A percentile compares a stretch with the other conserved stretches of the same genome.
phyloP scores from a whole-genome alignment of 2,888 invertebrate genomes.

The Papilio protenor region DNA sequence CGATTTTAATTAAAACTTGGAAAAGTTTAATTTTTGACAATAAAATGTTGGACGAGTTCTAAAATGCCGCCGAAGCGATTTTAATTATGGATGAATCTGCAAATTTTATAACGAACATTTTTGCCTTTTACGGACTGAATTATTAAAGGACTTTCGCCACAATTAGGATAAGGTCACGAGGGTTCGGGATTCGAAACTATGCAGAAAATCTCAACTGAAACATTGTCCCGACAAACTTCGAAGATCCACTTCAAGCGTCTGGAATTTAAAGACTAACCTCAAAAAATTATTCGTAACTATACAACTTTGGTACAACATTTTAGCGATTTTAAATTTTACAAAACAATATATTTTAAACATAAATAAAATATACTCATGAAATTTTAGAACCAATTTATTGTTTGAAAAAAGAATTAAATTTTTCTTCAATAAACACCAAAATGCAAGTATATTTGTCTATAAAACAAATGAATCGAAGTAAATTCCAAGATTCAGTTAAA shows the following conservation, averaged over 20 bases:
- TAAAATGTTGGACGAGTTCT: slow-evolving; percentile 37
- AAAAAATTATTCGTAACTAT: slow-evolving; percentile 29
- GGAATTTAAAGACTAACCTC: slow-evolving; percentile 28
- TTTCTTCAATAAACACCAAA: not conserved
- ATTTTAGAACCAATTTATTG: not conserved
- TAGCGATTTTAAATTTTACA: not conserved
- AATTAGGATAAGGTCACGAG: slow-evolving; percentile 38
- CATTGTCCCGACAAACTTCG: slow-evolving; percentile 42
- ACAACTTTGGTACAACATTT: slow-evolving; percentile 7
- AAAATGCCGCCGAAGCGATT: slow-evolving; percentile 37
- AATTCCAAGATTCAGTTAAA: not conserved
- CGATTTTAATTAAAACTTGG: slow-evolving; percentile 43
- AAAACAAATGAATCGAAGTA: not conserved
- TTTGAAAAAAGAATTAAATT: not conserved
- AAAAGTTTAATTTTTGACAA: slow-evolving; percentile 42
- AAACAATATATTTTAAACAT: not conserved
- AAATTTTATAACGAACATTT: slow-evolving; percentile 41
- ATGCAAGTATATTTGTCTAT: not conserved
- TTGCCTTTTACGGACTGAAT: slow-evolving; percentile 40
- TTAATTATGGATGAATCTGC: slow-evolving; percentile 43
- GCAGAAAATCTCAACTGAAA: slow-evolving; percentile 45
- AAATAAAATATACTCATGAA: not conserved
- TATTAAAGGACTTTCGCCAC: slow-evolving; percentile 38
- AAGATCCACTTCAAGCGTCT: slow-evolving; percentile 20
- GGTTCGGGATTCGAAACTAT: slow-evolving; percentile 39